These are phyloP conservation scores for Sarcophaga peregrina DNA, from an alignment of 1,140 invertebrate species.

Conservation along the genomic window DNA sequence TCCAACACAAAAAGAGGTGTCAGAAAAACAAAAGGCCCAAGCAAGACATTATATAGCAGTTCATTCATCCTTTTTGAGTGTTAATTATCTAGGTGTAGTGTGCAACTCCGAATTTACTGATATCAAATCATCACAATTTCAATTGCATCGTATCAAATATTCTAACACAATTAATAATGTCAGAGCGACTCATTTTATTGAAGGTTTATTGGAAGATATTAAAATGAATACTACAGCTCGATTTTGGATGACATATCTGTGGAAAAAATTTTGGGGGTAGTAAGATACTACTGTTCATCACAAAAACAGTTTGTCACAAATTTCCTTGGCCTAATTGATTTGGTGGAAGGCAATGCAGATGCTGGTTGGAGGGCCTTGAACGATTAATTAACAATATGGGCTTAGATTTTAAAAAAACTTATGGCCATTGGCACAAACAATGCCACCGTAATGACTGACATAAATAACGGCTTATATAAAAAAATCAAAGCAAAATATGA, in stretches of 20 bases:
- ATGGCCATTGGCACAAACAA: slow-evolving; percentile 19
- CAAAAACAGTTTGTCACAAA: slow-evolving; percentile 3
- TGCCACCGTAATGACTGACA: neutral
- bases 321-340: neutral
- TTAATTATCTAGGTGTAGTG: neutral
- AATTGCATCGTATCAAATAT: too few species aligned
- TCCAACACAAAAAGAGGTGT: neutral
- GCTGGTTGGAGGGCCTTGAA: slow-evolving; percentile 1
- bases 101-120: neutral
- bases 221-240: neutral
- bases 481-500: slow-evolving; percentile 16
- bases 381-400: neutral
- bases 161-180: slow-evolving; percentile 23
- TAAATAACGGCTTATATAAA: neutral
- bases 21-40: neutral
- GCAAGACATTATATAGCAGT: slow-evolving; percentile 15
- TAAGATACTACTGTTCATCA: neutral
- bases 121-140: neutral
- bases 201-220: neutral
- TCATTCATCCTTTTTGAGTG: neutral
- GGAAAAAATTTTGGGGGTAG: neutral
- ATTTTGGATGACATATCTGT: slow-evolving; percentile 15
- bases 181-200: neutral
- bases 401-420: neutral
- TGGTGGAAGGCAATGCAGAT: slow-evolving; percentile 12